Conservation (phyloP, 2,797 vertebrate species). For the Galaxias olidus region DNA sequence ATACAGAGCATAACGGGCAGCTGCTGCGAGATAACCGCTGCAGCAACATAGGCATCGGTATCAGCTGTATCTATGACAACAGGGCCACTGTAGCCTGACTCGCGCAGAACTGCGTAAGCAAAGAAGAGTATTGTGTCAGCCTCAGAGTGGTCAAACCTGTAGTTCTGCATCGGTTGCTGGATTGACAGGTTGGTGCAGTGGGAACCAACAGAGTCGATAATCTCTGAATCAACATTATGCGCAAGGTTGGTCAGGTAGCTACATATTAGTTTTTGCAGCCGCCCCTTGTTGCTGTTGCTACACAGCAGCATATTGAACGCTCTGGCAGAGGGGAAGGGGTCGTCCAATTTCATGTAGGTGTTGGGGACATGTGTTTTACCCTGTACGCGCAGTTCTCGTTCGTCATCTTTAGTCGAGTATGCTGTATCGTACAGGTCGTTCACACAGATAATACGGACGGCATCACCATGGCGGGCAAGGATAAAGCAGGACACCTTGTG, state of each 20-base stretch:
- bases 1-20: slow-evolving; percentile 6
- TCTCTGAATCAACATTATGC: too few species aligned
- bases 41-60: slow-evolving; percentile 11
- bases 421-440: not conserved
- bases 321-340: slow-evolving; percentile 7
- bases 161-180: slow-evolving; percentile 11
- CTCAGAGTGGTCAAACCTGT: slow-evolving; percentile 1
- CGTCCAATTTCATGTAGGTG: not conserved
- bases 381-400: not conserved
- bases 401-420: not conserved
- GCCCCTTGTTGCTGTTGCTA: not conserved
- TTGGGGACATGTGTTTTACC: not conserved
- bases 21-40: slow-evolving; percentile 10
- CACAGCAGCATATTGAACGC: not conserved
- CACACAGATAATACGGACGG: not conserved
- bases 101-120: not conserved
- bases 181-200: slow-evolving; percentile 8
- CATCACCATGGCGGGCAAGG: slow-evolving; percentile 2
- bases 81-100: slow-evolving; percentile 17
- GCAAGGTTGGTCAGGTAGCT: not conserved
- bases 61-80: slow-evolving; percentile 18
- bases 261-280: slow-evolving; percentile 4
- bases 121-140: not conserved
- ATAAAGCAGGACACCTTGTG: not conserved
- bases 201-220: slow-evolving; percentile 12